phyloP scores from a whole-genome alignment of 1,140 invertebrate genomes.

The Leptopilina clavipes region DNA sequence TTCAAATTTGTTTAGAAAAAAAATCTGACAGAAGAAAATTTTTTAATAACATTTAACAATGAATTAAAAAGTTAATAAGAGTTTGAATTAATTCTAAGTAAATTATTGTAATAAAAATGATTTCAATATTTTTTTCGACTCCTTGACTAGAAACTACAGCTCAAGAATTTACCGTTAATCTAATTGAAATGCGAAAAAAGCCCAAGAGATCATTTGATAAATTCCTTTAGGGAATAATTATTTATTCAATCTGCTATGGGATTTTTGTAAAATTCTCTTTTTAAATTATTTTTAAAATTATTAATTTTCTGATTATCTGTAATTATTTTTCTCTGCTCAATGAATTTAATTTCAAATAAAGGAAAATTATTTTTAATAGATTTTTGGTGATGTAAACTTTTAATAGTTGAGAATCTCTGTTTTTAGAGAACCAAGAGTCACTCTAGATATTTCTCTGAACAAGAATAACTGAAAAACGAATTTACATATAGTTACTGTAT shows the following conservation, averaged over 20 bases:
- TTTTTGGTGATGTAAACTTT: too few species aligned
- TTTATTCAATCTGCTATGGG: background rate
- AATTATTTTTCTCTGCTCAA: too few species aligned
- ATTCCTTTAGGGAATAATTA: background rate
- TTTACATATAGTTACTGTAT: too few species aligned
- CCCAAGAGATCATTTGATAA: background rate
- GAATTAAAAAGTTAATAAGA: too few species aligned
- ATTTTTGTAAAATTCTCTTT: too few species aligned
- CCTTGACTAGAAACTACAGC: background rate
- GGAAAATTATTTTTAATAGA: too few species aligned
- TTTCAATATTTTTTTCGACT: background rate
- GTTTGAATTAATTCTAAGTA: too few species aligned
- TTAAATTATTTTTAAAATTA: background rate
- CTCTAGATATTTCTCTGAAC: constrained; percentile 11
- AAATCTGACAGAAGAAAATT: too few species aligned
- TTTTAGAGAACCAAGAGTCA: background rate
- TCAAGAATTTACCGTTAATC: background rate
- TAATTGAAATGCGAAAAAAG: background rate
- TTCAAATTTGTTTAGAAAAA: too few species aligned
- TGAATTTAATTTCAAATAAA: too few species aligned
- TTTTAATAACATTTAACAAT: too few species aligned
- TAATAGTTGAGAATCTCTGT: constrained; percentile 21
- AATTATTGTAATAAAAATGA: too few species aligned
- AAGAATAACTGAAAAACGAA: background rate
- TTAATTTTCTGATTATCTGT: background rate